Percentiles rank a stretch among this genome's conserved stretches.
These are phyloP conservation scores for Apeltes quadracus DNA, from an alignment of 2,113 vertebrate genomes.

Conservation along the genomic window DNA sequence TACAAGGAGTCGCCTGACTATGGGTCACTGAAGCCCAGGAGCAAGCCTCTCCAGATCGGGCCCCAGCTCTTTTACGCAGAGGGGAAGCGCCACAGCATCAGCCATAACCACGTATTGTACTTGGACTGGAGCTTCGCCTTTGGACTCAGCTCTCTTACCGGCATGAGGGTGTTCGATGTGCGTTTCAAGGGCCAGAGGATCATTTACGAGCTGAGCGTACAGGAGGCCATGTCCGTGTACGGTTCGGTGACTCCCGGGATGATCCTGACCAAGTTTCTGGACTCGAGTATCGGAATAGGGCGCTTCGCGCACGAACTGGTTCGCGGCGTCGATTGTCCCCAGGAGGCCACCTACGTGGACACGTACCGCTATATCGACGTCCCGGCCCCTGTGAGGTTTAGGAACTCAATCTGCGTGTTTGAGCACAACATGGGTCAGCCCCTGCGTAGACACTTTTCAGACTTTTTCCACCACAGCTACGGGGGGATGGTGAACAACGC, in stretches of 20 bases:
- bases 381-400: slow-evolving; percentile 52
- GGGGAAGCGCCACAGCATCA: slow-evolving; percentile 82
- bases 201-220: slow-evolving; percentile 87
- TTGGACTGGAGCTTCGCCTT: slow-evolving; percentile 89
- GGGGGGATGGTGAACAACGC: slow-evolving; percentile 87
- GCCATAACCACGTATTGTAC: slow-evolving; percentile 82
- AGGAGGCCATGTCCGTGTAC: slow-evolving; percentile 89
- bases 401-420: slow-evolving; percentile 88
- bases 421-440: slow-evolving; percentile 88
- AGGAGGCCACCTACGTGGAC: slow-evolving; percentile 80
- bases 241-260: slow-evolving; percentile 85
- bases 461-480: slow-evolving; percentile 80
- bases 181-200: slow-evolving; percentile 84
- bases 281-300: slow-evolving; percentile 87
- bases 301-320: slow-evolving; percentile 83
- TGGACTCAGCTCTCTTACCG: slow-evolving; percentile 83
- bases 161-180: slow-evolving; percentile 87
- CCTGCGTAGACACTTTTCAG: slow-evolving; percentile 86
- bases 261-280: slow-evolving; percentile 87
- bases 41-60: slow-evolving; percentile 58
- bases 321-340: slow-evolving; percentile 87
- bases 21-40: slow-evolving; percentile 79
- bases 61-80: slow-evolving; percentile 82
- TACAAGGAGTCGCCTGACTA: slow-evolving; percentile 71
- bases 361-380: slow-evolving; percentile 78